Evolutionary conservation across 1,140 invertebrate genomes (phyloP).

Genomic region (Thaumatotibia leucotreta): DNA sequence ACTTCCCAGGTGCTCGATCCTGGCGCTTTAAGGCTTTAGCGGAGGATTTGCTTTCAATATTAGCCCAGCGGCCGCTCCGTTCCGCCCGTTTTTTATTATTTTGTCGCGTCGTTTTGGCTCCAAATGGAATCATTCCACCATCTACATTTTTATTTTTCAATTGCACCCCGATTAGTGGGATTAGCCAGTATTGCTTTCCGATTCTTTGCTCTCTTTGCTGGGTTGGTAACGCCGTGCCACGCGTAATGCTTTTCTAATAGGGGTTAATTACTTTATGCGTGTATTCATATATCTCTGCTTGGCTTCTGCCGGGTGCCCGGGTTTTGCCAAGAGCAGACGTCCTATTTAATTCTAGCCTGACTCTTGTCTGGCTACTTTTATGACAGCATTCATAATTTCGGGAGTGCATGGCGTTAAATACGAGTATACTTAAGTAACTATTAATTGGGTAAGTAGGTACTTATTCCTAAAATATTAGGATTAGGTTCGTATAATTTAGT

Average conservation of each 20-base stretch:
- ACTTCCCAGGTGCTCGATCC: constrained; percentile 74
- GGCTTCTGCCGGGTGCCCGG: background rate
- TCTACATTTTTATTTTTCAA: constrained; percentile 79
- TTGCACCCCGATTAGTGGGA: constrained; percentile 76
- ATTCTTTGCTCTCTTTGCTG: constrained; percentile 71
- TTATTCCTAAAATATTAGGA: too few species aligned
- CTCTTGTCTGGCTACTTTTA: too few species aligned
- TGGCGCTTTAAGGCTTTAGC: constrained; percentile 77
- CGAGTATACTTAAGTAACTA: too few species aligned
- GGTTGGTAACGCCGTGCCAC: constrained; percentile 50
- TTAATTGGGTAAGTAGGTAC: too few species aligned
- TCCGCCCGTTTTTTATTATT: constrained; percentile 75
- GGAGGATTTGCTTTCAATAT: constrained; percentile 78
- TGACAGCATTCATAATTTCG: too few species aligned
- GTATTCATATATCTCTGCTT: background rate
- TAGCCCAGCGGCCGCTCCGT: constrained; percentile 70
- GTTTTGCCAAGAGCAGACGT: too few species aligned
- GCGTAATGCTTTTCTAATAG: constrained; percentile 40
- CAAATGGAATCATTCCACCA: constrained; percentile 75
- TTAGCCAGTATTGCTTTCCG: constrained; percentile 72
- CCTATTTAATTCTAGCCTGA: too few species aligned
- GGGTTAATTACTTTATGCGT: background rate
- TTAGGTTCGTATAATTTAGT: too few species aligned
- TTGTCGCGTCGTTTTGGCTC: constrained; percentile 75
- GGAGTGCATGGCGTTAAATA: too few species aligned